Percentiles rank a stretch among this genome's conserved stretches.
Evolutionary conservation across 2,797 vertebrate species (phyloP).

Genomic region (Spheniscus humboldti): DNA sequence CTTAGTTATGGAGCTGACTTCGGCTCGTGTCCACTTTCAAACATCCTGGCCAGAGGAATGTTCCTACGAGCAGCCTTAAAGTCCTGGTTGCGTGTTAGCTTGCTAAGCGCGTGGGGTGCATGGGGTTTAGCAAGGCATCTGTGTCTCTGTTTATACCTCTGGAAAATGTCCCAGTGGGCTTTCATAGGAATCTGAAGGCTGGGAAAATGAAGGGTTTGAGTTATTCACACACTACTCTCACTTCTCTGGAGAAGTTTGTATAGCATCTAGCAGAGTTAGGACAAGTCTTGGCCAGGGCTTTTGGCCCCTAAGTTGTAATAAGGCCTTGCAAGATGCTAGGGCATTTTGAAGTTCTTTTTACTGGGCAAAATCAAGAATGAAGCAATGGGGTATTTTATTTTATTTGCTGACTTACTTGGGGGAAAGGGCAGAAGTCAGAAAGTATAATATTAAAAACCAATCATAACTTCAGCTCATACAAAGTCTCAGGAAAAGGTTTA

Average conservation of each 20-base stretch:
- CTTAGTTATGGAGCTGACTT: not conserved
- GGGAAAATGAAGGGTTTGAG: not conserved
- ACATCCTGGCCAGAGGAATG: not conserved
- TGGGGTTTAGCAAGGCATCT: not conserved
- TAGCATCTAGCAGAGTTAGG: not conserved
- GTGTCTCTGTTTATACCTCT: not conserved
- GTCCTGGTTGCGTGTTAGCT: not conserved
- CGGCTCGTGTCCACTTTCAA: rapidly evolving
- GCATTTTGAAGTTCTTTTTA: not conserved
- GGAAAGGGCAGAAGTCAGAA: not conserved
- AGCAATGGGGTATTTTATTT: not conserved
- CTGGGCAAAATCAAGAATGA: not conserved
- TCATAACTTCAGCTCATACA: not conserved
- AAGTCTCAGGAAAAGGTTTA: not conserved
- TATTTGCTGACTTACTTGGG: not conserved
- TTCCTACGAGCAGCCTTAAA: not conserved
- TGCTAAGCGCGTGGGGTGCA: rapidly evolving
- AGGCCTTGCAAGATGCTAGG: not conserved
- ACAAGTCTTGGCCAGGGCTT: not conserved
- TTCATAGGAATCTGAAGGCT: not conserved
- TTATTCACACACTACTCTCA: not conserved
- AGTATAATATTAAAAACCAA: not conserved
- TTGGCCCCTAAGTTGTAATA: not conserved
- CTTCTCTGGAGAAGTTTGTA: not conserved
- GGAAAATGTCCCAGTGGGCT: not conserved